These are phyloP conservation scores for Glyphotaelius pellucidus DNA, from an alignment of 2,888 invertebrate species.

Conservation along the genomic window DNA sequence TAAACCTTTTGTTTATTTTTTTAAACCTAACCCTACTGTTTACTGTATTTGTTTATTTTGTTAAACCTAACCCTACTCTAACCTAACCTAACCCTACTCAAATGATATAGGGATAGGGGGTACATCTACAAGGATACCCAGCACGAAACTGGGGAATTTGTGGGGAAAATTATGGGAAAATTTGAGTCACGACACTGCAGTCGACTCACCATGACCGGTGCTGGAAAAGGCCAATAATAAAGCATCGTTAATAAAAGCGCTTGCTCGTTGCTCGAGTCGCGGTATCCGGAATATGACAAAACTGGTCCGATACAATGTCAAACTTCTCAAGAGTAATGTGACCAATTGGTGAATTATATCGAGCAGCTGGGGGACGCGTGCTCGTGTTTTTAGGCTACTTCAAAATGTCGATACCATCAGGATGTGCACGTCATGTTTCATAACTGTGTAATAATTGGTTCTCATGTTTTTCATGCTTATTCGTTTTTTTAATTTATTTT, in stretches of 20 bases:
- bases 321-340: not conserved
- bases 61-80: no score
- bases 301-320: conserved; percentile 2
- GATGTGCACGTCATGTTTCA: not conserved
- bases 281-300: not conserved
- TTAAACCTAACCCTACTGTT: no score
- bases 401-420: not conserved
- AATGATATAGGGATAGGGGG: no score
- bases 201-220: not conserved
- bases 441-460: no score
- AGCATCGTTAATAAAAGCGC: not conserved
- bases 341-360: conserved; percentile 8
- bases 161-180: not conserved
- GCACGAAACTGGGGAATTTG: not conserved
- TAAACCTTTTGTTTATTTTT: no score
- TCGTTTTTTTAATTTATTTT: no score
- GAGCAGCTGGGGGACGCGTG: not conserved
- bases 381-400: not conserved
- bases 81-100: no score
- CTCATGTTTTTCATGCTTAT: no score
- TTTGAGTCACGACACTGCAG: not conserved
- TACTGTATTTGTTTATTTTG: no score
- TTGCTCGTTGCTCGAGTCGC: not conserved
- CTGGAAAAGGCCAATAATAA: not conserved
- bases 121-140: no score